Percentiles rank a stretch among this genome's conserved stretches.
These are phyloP conservation scores for Parnassius glacialis DNA, from an alignment of 2,888 invertebrate species.

Conservation along the genomic window DNA sequence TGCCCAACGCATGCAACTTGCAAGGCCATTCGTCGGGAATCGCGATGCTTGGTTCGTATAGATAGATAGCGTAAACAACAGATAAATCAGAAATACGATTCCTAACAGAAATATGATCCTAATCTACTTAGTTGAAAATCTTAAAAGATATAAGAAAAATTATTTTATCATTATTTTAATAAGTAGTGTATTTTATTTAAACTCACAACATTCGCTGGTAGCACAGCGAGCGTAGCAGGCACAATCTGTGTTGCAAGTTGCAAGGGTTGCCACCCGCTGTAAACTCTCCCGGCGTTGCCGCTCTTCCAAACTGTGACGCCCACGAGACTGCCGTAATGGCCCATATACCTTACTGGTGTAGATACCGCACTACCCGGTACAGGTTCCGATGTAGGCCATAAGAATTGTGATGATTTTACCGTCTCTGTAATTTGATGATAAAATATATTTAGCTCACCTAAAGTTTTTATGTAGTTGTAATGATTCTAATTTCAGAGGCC, in stretches of 20 bases:
- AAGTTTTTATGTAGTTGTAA: too few species aligned
- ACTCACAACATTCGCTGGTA: constrained; percentile 83
- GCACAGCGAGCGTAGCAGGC: constrained; percentile 89
- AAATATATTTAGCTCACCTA: too few species aligned
- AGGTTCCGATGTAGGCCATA: constrained; percentile 83
- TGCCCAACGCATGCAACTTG: too few species aligned
- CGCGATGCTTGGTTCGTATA: too few species aligned
- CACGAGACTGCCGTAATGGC: constrained; percentile 86
- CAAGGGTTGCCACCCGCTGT: constrained; percentile 91
- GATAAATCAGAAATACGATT: too few species aligned
- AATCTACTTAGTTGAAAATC: too few species aligned
- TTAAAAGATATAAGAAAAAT: too few species aligned
- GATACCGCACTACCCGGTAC: constrained; percentile 82
- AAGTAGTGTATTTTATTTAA: neutral
- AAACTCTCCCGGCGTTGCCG: constrained; percentile 75
- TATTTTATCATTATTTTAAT: too few species aligned
- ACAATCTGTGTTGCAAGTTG: constrained; percentile 94
- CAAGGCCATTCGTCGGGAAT: too few species aligned
- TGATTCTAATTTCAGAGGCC: too few species aligned
- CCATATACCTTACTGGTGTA: constrained; percentile 83
- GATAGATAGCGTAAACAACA: too few species aligned
- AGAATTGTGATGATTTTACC: constrained; percentile 85
- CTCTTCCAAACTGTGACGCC: constrained; percentile 84
- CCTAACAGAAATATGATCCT: too few species aligned
- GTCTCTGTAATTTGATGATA: constrained; percentile 77